phyloP scores from a whole-genome alignment of 1,140 invertebrate species.

The Tetramorium alpestre region DNA sequence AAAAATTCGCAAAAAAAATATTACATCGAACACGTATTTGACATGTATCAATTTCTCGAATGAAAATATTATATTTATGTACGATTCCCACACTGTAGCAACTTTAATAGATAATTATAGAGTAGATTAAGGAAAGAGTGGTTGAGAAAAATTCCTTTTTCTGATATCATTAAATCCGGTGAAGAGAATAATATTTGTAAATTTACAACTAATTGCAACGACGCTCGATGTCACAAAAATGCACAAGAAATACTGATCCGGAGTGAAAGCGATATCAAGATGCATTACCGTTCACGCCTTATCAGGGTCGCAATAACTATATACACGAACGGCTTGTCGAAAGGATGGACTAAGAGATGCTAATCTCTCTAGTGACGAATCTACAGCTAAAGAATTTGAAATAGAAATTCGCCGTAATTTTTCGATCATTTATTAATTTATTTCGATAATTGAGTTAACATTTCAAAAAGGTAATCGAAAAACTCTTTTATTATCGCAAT shows the following conservation, averaged over 20 bases:
- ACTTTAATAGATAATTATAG: not conserved
- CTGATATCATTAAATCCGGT: not conserved
- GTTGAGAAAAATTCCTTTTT: not conserved
- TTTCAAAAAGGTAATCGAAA: constrained; percentile 1
- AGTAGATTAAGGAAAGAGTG: not conserved
- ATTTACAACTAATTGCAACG: not conserved
- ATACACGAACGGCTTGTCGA: constrained; percentile 21
- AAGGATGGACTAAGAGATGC: constrained; percentile 18
- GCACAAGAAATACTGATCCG: constrained; percentile 11
- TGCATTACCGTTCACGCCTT: constrained; percentile 21
- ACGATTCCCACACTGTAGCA: not conserved
- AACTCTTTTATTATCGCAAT: not conserved
- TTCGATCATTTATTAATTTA: not conserved
- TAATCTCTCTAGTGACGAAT: not conserved
- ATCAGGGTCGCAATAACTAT: constrained; percentile 61
- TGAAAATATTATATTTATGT: not conserved
- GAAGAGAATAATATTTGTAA: not conserved
- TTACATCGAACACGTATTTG: too few species aligned
- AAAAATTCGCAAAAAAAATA: not conserved
- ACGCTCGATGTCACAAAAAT: constrained; percentile 1
- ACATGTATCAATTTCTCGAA: not conserved
- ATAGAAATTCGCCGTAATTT: not conserved
- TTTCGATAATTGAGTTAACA: constrained; percentile 2
- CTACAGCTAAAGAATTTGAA: not conserved
- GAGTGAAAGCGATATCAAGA: constrained; percentile 65